Conservation (phyloP, 1,140 invertebrate genomes). For the Batillaria attramentaria region DNA sequence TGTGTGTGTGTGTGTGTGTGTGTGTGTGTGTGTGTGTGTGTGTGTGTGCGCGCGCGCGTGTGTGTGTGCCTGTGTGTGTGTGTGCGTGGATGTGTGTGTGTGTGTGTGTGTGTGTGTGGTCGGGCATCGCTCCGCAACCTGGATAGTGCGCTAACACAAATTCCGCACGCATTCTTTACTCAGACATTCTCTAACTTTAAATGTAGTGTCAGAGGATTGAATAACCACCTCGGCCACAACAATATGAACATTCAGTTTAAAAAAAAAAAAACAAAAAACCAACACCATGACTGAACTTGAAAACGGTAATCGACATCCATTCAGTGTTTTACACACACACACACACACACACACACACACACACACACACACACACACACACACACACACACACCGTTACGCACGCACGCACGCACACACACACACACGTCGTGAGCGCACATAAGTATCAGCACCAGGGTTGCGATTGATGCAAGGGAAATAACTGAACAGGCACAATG, state of each 20-base stretch:
- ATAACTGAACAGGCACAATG: no score
- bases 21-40: conserved; percentile 11
- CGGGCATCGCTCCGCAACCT: neutral
- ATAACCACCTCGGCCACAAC: no score
- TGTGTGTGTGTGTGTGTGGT: conserved; percentile 11
- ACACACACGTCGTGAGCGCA: no score
- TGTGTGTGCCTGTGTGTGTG: neutral
- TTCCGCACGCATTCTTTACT: neutral
- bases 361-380: conserved; percentile 16
- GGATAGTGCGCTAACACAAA: neutral
- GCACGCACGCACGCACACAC: neutral
- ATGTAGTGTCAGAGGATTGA: neutral
- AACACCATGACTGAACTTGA: no score
- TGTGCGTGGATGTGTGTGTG: conserved; percentile 1
- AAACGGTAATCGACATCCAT: no score
- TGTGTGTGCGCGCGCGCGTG: conserved; percentile 1
- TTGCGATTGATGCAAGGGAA: no score
- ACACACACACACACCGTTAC: neutral
- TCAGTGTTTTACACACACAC: neutral
- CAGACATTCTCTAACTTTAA: neutral
- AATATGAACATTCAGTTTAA: no score
- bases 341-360: conserved; percentile 7
- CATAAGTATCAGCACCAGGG: no score
- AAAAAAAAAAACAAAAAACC: no score
- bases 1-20: conserved; percentile 3